Base-by-base conservation (phyloP, 2,888 invertebrate species). In the Pterobdella sp. region DNA sequence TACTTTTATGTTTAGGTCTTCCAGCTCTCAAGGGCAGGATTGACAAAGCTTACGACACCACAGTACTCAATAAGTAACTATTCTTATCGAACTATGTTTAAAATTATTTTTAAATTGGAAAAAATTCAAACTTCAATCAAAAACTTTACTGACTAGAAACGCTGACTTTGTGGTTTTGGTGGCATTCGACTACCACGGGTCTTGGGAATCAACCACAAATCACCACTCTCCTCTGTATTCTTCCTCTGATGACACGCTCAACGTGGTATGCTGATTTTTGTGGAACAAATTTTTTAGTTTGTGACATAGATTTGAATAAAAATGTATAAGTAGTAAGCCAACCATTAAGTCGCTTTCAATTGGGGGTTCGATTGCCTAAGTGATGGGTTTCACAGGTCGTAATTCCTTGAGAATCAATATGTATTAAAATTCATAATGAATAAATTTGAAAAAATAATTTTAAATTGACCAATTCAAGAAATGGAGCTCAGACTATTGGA, bases 401-500 rank as follows among this genome's bases (percentile, higher is more conserved):
- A n/a, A n/a, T n/a, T n/a, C n/a, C n/a, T n/a, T n/a, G n/a, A n/a
- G n/a, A n/a, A n/a, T n/a, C n/a, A n/a, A n/a, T n/a, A n/a, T n/a
- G n/a, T n/a, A n/a, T n/a, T n/a, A n/a, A n/a, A n/a, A n/a, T n/a
- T n/a, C n/a, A n/a, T n/a, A n/a, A n/a, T n/a, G n/a, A n/a, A n/a
- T n/a, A n/a, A n/a, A n/a, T n/a, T n/a, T n/a, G n/a, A n/a, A n/a
- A n/a, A n/a, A n/a, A n/a, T n/a, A n/a, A n/a, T n/a, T n/a, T n/a
- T n/a, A n/a, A n/a, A n/a, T n/a, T n/a, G n/a, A n/a, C n/a, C n/a
- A n/a, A 2, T 52, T 35, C 4, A 18, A 77, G 77, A 72, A 76
- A 14, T 77, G 75, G 74, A 76, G 75, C 14, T 73, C 73, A 10
- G 73, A 78, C 1, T 81, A 81, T 74, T 81, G 81, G 81, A 73